Base-by-base conservation (phyloP, 2,888 invertebrate species). In the Cancer borealis region DNA sequence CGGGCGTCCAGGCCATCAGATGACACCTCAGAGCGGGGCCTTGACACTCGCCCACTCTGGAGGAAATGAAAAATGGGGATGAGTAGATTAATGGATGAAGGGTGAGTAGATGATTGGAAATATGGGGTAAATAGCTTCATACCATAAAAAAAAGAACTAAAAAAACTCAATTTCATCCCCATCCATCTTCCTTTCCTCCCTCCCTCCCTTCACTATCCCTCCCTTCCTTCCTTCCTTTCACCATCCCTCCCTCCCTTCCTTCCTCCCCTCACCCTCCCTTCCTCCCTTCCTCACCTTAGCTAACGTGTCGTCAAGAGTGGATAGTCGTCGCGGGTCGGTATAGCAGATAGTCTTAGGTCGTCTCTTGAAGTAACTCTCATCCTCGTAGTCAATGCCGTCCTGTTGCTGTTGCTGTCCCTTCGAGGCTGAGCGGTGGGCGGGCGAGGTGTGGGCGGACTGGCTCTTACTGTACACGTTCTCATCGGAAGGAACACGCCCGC, bases 341-440 rank as follows among this genome's bases (percentile, higher is more conserved):
- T 96, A 96, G 91, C 96, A 96, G 91, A 96, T 95, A 66, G 95
- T 95, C 93, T 95, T 95, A 39, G 95, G 95, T 12, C 95, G 94
- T 30, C 95, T 46, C 90, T 89, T 93, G 89, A 94, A 93, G 92
- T 95, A 95, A 73, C 84, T 95, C 89, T 95, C 95, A 91, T 95
- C 95, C 79, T 95, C 95, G 92, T 95, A 95, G 88, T 92, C 96
- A 14, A 95, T 94, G 21, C 93, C 94, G 21, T 90, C 60, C 66
- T 93, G 91, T 45, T 90, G 73, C 79, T 92, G 46, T 21, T 88
- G 89, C 14, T 88, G 17, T 6, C 46, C 21, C 30, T 90, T 45
- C 66, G 91, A 10, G 26, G 45, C 91, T 10, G 49, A 30, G 91
- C 94, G 90, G 60, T 92, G 73, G 88, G 95, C 66, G 93, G 95